Base-by-base conservation (phyloP, 2,797 vertebrate genomes). In the Cyclura pinguis region DNA sequence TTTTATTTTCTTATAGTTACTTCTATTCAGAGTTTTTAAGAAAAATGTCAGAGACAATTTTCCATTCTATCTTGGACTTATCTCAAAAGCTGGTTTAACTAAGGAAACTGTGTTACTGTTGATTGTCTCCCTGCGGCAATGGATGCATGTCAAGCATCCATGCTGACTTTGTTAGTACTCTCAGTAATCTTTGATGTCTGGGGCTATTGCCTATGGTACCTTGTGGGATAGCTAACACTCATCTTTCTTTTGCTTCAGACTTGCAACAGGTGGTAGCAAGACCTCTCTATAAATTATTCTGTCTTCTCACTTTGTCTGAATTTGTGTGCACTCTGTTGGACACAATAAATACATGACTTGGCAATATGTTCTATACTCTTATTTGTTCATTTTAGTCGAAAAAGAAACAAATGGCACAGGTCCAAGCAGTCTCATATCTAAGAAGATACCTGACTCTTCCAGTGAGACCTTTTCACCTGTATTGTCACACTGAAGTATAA, bases 171-270 rank as follows among this genome's bases (percentile, higher is more conserved):
- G 29, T 87, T 80, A 92, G n/a, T 1, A 83, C 89, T 93, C 7
- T 2, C 57, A 81, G 62, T 0, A 76, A 1, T 59, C 73, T 90
- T 95, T 92, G 38, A 64, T 90, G 87, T 50, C 80, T 7, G 6
- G 88, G 22, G 47, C 8, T 81, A 22, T 85, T 87, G 29, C 50
- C n/a, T 82, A 1, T 35, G 90, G 27, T 32, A 16, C 0, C 72
- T 74, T 84, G 12, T 6, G n/a, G 55, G 20, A 64, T 29, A 27
- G n/a, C n/a, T 1, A 6, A n/a, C 78, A 7, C 57, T 89, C 12
- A 92, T 64, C 16, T 91, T 67, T 88, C 87, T 42, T 35, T 89
- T 91, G 91, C 86, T 91, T 38, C 89, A n/a, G 84, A 92, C 55
- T 76, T 1, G 0, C 0, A 85, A 90, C 81, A 18, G n/a, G 10